Conservation (phyloP, 2,113 vertebrate genomes). For the Ciconia maguari region DNA sequence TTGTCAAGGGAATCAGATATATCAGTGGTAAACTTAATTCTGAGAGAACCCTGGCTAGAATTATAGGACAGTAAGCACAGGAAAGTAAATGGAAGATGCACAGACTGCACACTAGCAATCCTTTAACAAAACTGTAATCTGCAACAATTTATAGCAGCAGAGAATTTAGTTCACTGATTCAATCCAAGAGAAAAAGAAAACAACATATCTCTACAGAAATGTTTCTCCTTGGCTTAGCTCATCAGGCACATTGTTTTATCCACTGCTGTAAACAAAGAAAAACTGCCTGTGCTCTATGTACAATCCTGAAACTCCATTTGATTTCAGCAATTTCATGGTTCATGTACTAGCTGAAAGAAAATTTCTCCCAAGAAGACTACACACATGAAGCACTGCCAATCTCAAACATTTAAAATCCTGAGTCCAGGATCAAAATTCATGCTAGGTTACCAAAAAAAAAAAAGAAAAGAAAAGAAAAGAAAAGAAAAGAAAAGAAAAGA, state of each 20-base stretch:
- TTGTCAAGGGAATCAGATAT: background rate
- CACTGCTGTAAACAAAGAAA: constrained; percentile 53
- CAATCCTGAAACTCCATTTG: constrained; percentile 44
- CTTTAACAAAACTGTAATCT: constrained; percentile 18
- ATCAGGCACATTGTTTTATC: constrained; percentile 28
- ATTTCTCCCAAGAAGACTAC: constrained; percentile 19
- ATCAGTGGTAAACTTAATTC: background rate
- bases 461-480: too few relatives aligned
- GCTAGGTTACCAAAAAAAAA: background rate
- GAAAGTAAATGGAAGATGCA: background rate
- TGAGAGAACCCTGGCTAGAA: background rate
- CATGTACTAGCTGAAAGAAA: constrained; percentile 30
- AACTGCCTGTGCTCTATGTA: background rate
- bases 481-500: background rate
- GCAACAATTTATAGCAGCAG: background rate
- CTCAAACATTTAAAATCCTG: background rate
- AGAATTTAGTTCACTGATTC: constrained; percentile 26
- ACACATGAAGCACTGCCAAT: background rate
- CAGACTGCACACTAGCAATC: background rate
- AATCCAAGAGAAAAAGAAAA: background rate
- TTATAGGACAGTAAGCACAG: background rate
- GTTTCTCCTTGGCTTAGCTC: constrained; percentile 19
- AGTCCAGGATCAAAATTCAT: background rate
- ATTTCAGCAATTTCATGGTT: constrained; percentile 65
- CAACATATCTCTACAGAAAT: background rate